Evolutionary conservation across 2,888 invertebrate species (phyloP).

Genomic region (Electrophaes corylata): DNA sequence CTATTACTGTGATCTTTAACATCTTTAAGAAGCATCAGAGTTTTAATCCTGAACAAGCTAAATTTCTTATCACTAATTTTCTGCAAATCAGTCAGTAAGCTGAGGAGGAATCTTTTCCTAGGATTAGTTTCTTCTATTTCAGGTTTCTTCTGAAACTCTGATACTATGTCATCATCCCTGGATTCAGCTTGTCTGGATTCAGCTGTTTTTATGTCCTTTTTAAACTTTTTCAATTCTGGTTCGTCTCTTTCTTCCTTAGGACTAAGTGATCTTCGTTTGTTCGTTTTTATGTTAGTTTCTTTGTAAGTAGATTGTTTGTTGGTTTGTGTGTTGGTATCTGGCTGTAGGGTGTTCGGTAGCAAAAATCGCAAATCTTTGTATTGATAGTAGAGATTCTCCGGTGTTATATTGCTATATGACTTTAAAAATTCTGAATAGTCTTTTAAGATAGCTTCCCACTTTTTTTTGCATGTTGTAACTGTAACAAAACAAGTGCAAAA

Average conservation of each 20-base stretch:
- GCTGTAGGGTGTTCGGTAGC: slow-evolving; percentile 26
- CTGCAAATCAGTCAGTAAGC: not conserved
- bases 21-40: not conserved
- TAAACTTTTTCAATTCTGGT: not conserved
- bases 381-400: slow-evolving; percentile 21
- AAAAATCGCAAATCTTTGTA: slow-evolving; percentile 23
- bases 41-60: not conserved
- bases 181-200: too few species aligned
- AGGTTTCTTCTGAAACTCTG: too few species aligned
- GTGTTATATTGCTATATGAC: not conserved
- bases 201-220: not conserved
- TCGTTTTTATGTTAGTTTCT: too few species aligned
- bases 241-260: slow-evolving; percentile 7
- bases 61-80: not conserved
- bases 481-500: slow-evolving; percentile 8
- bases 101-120: not conserved
- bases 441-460: slow-evolving; percentile 27
- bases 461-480: slow-evolving; percentile 27
- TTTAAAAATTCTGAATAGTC: slow-evolving; percentile 22
- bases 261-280: not conserved
- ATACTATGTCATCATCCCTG: not conserved
- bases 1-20: not conserved
- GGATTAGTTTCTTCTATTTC: too few species aligned
- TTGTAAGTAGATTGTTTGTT: too few species aligned
- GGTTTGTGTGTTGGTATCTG: slow-evolving; percentile 11